A percentile compares a stretch with the other conserved stretches of the same genome.
phyloP scores from a whole-genome alignment of 1,140 invertebrate genomes.

The Drosophila miranda region DNA sequence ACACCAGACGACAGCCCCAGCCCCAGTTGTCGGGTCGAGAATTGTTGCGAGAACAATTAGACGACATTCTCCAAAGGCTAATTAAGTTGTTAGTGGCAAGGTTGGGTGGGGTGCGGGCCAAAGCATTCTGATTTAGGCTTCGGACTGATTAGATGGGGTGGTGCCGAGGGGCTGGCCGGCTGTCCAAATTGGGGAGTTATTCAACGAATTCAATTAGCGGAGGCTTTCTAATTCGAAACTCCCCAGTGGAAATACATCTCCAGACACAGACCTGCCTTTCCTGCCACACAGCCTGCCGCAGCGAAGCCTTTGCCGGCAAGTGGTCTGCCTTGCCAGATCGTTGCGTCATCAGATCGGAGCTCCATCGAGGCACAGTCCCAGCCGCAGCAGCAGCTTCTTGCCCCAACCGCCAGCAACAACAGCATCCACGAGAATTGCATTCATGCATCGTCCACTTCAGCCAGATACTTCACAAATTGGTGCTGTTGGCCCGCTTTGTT shows the following conservation, averaged over 20 bases:
- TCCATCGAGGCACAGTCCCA: background rate
- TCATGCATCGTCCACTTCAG: conserved; percentile 37
- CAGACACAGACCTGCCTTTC: conserved; percentile 33
- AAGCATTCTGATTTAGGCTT: too few relatives aligned
- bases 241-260: conserved; percentile 30
- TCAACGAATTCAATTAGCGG: conserved; percentile 40
- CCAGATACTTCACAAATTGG: conserved; percentile 78
- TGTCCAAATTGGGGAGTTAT: conserved; percentile 40
- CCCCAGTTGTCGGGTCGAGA: conserved; percentile 7
- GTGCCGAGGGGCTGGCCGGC: background rate
- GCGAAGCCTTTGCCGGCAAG: conserved; percentile 65
- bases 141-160: conserved; percentile 5
- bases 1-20: conserved; percentile 21
- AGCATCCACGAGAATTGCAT: conserved; percentile 56
- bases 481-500: conserved; percentile 75
- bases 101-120: conserved; percentile 6
- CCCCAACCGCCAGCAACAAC: conserved; percentile 42
- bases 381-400: conserved; percentile 33
- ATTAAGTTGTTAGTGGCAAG: conserved; percentile 65
- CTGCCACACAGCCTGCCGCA: conserved; percentile 18
- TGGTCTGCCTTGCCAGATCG: conserved; percentile 71
- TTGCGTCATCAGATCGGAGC: conserved; percentile 5
- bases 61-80: conserved; percentile 59
- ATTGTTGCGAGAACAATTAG: conserved; percentile 59
- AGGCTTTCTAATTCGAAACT: conserved; percentile 57